Evolutionary conservation across 2,797 vertebrate genomes (phyloP).

Genomic region (Perdix hodgsoniae): DNA sequence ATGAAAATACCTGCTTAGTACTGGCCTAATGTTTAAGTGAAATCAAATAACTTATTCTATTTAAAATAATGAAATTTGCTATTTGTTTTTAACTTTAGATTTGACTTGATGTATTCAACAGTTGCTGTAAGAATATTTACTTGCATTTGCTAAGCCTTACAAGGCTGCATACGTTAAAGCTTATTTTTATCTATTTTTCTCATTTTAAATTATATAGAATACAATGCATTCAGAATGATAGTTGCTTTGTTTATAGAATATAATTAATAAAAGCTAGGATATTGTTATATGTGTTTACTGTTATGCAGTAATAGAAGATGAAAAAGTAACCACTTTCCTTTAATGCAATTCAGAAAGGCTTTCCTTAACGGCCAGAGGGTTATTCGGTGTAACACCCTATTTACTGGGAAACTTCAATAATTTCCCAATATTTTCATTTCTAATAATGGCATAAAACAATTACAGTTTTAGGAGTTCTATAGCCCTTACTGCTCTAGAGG

Average conservation of each 20-base stretch:
- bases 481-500: constrained; percentile 67
- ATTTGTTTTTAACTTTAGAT: not conserved
- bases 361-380: not conserved
- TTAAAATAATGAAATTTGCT: not conserved
- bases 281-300: not conserved
- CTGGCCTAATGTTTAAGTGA: not conserved
- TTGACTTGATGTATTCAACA: not conserved
- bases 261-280: not conserved
- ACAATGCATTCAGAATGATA: not conserved
- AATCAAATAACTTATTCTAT: not conserved
- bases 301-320: not conserved
- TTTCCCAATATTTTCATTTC: constrained; percentile 57
- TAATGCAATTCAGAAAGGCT: not conserved
- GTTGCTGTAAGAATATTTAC: not conserved
- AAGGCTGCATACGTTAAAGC: not conserved
- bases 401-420: constrained; percentile 14
- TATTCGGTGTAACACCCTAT: constrained; percentile 24
- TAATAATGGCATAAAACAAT: constrained; percentile 61
- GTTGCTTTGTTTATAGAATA: not conserved
- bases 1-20: not conserved
- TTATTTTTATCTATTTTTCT: not conserved
- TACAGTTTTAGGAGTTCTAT: constrained; percentile 73
- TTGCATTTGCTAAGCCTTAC: not conserved
- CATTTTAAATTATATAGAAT: not conserved
- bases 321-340: not conserved